Evolutionary conservation across 1,140 invertebrate genomes (phyloP).

Genomic region (Pachyrhynchus sulphureomaculatus): DNA sequence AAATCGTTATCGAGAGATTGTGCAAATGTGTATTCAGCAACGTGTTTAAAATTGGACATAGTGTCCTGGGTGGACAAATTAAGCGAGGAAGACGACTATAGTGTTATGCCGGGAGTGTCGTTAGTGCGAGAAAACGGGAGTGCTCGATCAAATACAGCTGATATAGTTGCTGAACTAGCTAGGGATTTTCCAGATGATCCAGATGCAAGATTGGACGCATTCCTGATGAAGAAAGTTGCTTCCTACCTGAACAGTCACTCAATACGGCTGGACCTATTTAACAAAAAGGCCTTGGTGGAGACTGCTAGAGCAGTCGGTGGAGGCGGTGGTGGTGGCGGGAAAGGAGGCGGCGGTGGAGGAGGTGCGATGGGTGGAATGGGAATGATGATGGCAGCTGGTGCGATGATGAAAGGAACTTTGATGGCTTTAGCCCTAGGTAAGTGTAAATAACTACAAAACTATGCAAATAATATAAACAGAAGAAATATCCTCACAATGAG

Average conservation of each 20-base stretch:
- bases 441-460: background rate
- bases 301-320: conserved; percentile 50
- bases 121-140: conserved; percentile 67
- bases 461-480: too few relatives aligned
- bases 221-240: conserved; percentile 68
- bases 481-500: too few relatives aligned
- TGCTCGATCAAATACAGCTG: conserved; percentile 59
- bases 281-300: conserved; percentile 60
- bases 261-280: conserved; percentile 69
- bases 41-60: conserved; percentile 78
- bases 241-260: conserved; percentile 72
- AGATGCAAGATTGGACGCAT: conserved; percentile 73
- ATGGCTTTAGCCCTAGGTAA: conserved; percentile 62
- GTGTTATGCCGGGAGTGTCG: conserved; percentile 69
- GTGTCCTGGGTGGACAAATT: conserved; percentile 73
- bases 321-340: conserved; percentile 55
- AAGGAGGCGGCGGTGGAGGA: conserved; percentile 56
- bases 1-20: conserved; percentile 62
- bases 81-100: conserved; percentile 62
- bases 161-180: conserved; percentile 70
- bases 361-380: conserved; percentile 61
- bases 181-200: conserved; percentile 73
- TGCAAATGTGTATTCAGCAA: conserved; percentile 67
- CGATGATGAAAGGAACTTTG: conserved; percentile 72
- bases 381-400: conserved; percentile 58